Conservation (phyloP, 2,113 vertebrate species). For the Melanostigma gelatinosum region DNA sequence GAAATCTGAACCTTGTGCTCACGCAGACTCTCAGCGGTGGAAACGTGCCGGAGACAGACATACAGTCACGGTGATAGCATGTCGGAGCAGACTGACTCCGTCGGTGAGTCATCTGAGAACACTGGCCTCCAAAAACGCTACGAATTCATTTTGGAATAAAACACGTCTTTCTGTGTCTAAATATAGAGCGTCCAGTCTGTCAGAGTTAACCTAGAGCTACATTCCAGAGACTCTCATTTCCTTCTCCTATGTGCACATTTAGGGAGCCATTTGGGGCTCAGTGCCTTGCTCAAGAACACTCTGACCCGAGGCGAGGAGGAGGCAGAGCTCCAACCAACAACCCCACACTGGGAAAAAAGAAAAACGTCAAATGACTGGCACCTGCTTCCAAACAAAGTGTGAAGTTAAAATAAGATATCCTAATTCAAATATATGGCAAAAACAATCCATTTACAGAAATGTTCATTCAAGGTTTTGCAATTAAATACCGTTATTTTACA, state of each 20-base stretch:
- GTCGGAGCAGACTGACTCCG: slow-evolving; percentile 6
- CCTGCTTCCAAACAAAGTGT: too few species aligned
- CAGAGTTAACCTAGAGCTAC: neutral
- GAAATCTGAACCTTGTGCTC: slow-evolving; percentile 8
- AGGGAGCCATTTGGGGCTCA: neutral
- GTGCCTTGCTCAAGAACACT: too few species aligned
- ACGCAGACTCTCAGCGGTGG: neutral
- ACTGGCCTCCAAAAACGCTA: neutral
- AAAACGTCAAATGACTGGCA: too few species aligned
- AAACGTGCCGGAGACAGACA: neutral
- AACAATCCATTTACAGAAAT: too few species aligned
- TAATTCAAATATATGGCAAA: too few species aligned
- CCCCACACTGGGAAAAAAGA: too few species aligned
- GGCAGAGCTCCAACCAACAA: too few species aligned
- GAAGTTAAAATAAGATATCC: too few species aligned
- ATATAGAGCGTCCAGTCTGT: slow-evolving; percentile 25
- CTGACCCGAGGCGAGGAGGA: too few species aligned
- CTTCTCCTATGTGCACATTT: too few species aligned
- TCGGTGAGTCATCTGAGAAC: slow-evolving; percentile 31
- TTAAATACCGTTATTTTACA: too few species aligned
- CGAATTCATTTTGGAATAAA: slow-evolving; percentile 10
- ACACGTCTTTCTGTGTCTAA: slow-evolving; percentile 17
- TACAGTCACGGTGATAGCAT: neutral
- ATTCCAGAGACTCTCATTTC: neutral
- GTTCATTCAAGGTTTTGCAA: too few species aligned